Evolutionary conservation across 1,140 invertebrate genomes (phyloP).

Genomic region (Procambarus clarkii): DNA sequence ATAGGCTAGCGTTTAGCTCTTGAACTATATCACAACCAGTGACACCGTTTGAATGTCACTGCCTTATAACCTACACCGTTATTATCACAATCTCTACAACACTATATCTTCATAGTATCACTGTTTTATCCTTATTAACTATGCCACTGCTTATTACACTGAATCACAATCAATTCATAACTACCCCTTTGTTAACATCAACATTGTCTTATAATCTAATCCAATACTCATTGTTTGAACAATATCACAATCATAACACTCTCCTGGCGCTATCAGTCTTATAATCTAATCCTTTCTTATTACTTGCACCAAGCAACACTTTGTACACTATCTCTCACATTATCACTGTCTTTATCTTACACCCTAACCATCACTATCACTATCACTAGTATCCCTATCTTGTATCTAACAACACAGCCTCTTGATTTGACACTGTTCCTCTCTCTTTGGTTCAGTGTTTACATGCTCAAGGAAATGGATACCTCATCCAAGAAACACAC

Average conservation of each 20-base stretch:
- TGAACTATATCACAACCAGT: not conserved
- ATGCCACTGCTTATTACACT: not conserved
- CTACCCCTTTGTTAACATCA: not conserved
- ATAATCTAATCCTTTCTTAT: too few species aligned
- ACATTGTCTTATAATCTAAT: too few species aligned
- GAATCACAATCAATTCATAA: not conserved
- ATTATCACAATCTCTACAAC: not conserved
- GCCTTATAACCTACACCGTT: not conserved
- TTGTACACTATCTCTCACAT: too few species aligned
- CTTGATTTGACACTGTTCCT: not conserved
- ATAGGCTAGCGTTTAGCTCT: not conserved
- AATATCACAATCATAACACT: too few species aligned
- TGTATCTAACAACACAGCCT: constrained; percentile 2
- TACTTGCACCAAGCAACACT: too few species aligned
- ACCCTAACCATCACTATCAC: too few species aligned
- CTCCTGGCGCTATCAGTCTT: too few species aligned
- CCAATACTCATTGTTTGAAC: not conserved
- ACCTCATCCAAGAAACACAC: constrained; percentile 3
- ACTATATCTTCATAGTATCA: not conserved
- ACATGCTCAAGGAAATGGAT: not conserved
- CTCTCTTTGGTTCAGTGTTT: constrained; percentile 30
- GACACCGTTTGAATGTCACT: not conserved
- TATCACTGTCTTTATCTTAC: too few species aligned
- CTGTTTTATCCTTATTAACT: not conserved
- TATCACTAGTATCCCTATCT: too few species aligned